Base-by-base conservation (phyloP, 2,113 vertebrate species). In the Melanostigma gelatinosum region DNA sequence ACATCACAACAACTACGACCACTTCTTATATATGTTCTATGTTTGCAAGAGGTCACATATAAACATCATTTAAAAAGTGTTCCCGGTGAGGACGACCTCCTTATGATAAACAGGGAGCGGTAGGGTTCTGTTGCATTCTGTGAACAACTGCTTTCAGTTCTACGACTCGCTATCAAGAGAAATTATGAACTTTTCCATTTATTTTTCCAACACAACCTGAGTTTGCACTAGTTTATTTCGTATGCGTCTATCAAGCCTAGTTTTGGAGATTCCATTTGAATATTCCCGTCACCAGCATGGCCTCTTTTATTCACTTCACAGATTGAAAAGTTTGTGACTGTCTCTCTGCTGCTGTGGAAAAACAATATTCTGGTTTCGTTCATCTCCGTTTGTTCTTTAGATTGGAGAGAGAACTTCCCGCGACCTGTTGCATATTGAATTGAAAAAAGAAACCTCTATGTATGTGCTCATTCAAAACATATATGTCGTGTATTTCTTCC, bases 341-440 rank as follows among this genome's bases (percentile, higher is more conserved):
- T 68, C 36, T 74, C 36, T 74, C n/a, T 1, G n/a, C 18, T 1
- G 12, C 48, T 58, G 60, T 38, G 22, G 46, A 55, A 27, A 63
- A 16, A 18, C 1, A 24, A 24, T 24, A 24, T n/a, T 77, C 42
- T 29, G 20, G 11, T 61, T 65, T 38, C 44, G 46, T 48, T 9
- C 42, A 5, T 74, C 20, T 32, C 4, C 61, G n/a, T 65, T 48
- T 82, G 16, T 48, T 1, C 1, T 13, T 42, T n/a, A 48, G 32
- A 79, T 75, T 79, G 66, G 46, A 77, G 63, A 24, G 29, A 66
- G 62, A 55, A 76, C 64, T 67, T 62, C 72, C 64, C 7, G 50
- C 1, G 20, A 44, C 66, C 60, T 63, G 72, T 64, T 50, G 61
- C 79, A 79, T 64, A 42, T 73, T 73, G 60, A 11, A 20, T 58